phyloP scores from a whole-genome alignment of 2,113 vertebrate species.

The Xerus inauris region DNA sequence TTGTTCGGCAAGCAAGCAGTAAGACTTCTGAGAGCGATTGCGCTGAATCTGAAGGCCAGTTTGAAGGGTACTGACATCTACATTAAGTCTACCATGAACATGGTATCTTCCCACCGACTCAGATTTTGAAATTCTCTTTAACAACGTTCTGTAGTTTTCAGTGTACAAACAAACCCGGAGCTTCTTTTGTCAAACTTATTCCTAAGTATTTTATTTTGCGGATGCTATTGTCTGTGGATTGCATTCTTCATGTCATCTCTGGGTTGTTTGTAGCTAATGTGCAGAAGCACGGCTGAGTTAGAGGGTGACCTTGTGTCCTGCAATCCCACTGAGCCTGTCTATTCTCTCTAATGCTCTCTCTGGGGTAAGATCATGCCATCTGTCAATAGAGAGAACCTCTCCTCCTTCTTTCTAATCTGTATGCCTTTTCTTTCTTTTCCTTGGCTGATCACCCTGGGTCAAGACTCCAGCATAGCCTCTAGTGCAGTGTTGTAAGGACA shows the following conservation, averaged over 20 bases:
- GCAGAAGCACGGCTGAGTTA: not conserved
- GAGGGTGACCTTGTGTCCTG: not conserved
- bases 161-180: too few species aligned
- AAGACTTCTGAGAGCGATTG: not conserved
- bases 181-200: not conserved
- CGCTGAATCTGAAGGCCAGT: not conserved
- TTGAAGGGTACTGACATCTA: not conserved
- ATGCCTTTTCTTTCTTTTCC: not conserved
- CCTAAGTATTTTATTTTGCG: not conserved
- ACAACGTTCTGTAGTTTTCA: not conserved
- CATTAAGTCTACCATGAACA: not conserved
- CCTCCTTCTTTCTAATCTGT: not conserved
- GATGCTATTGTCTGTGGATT: not conserved
- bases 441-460: too few species aligned
- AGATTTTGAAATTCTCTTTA: not conserved
- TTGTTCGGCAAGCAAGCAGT: not conserved
- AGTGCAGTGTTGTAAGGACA: not conserved
- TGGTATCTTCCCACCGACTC: not conserved
- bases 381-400: not conserved
- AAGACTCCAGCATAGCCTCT: not conserved
- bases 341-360: too few species aligned
- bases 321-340: too few species aligned
- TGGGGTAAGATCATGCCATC: not conserved
- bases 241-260: not conserved
- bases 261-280: not conserved